phyloP scores from a whole-genome alignment of 2,113 vertebrate species.

The Muscicapa adusta region DNA sequence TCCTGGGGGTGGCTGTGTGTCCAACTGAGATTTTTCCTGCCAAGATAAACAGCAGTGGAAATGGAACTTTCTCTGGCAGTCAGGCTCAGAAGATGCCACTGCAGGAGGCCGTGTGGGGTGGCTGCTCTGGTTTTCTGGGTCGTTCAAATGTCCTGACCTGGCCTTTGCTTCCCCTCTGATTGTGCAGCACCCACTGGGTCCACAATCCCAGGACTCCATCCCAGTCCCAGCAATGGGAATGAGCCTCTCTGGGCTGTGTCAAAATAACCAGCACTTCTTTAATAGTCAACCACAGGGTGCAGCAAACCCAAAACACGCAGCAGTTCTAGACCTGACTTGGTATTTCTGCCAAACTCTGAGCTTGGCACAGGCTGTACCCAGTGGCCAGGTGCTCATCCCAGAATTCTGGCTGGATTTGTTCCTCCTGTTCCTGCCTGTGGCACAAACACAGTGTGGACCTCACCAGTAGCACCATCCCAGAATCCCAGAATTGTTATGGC shows the following conservation, averaged over 20 bases:
- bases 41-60: background rate
- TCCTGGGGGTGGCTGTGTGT: background rate
- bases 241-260: background rate
- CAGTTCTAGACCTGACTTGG: background rate
- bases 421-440: background rate
- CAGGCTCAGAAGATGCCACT: background rate
- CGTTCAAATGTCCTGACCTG: background rate
- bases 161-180: background rate
- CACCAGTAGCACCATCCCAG: background rate
- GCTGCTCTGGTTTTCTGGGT: background rate
- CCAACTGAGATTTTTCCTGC: background rate
- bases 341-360: background rate
- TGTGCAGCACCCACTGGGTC: background rate
- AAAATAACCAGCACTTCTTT: background rate
- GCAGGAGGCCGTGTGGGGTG: background rate
- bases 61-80: background rate
- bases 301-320: background rate
- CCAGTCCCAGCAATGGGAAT: background rate
- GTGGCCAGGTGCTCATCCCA: background rate
- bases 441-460: background rate
- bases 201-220: background rate
- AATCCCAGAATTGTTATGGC: background rate
- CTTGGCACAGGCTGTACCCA: accelerated
- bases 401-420: background rate
- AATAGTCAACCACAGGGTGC: accelerated